These are phyloP conservation scores for Syncerus caffer DNA, from an alignment of 2,797 vertebrate genomes.

Conservation along the genomic window DNA sequence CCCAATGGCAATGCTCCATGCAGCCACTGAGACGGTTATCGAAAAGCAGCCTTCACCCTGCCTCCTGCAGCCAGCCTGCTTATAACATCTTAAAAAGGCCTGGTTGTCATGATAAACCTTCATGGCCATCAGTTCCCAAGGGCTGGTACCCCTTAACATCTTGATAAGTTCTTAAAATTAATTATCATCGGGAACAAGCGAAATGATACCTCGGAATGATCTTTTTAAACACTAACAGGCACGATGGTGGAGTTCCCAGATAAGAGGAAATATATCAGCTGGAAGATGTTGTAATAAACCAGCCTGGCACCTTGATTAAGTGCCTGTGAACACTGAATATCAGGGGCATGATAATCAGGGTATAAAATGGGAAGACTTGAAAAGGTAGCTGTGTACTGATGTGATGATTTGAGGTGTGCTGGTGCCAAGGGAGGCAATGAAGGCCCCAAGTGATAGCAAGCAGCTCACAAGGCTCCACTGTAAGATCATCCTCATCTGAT, in stretches of 20 bases:
- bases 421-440: background rate
- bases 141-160: slow-evolving; percentile 37
- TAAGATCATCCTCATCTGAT: too few species aligned
- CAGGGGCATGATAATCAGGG: slow-evolving; percentile 3
- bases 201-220: slow-evolving; percentile 37
- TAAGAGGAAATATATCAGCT: slow-evolving; percentile 39
- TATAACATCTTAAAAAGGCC: background rate
- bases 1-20: background rate
- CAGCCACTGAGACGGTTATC: background rate
- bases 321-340: background rate
- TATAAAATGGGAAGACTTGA: background rate
- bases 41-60: background rate
- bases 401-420: background rate
- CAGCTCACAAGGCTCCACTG: fast-evolving
- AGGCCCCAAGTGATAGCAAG: background rate
- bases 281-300: slow-evolving; percentile 50
- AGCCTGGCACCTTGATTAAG: slow-evolving; percentile 55
- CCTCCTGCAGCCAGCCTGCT: background rate
- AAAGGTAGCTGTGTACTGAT: slow-evolving; percentile 19
- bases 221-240: slow-evolving; percentile 2
- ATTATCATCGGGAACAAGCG: slow-evolving; percentile 33
- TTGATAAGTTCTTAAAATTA: slow-evolving; percentile 69
- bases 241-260: slow-evolving; percentile 22
- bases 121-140: slow-evolving; percentile 24
- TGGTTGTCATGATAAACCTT: background rate